Evolutionary conservation across 2,797 vertebrate species (phyloP).

Genomic region (Diplodus sargus): DNA sequence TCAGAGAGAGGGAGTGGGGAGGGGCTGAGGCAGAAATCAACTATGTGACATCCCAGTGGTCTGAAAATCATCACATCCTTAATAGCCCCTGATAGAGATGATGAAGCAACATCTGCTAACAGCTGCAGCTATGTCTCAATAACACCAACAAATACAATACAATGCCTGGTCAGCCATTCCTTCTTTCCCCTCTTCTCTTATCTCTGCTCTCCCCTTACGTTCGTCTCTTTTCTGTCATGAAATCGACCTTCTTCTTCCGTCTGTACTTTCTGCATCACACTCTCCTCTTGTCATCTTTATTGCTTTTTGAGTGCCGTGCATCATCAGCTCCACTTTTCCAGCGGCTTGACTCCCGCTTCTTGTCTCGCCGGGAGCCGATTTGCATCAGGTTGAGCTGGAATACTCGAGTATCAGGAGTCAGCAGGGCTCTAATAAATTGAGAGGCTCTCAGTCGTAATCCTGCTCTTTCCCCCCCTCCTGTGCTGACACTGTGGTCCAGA

Average conservation of each 20-base stretch:
- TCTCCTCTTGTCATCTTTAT: slow-evolving; percentile 17
- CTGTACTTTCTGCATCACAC: slow-evolving; percentile 18
- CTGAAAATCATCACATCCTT: slow-evolving; percentile 59
- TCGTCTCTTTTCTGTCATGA: slow-evolving; percentile 5
- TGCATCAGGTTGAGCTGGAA: slow-evolving; percentile 53
- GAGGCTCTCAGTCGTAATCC: slow-evolving; percentile 65
- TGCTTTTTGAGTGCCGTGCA: slow-evolving; percentile 36
- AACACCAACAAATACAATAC: slow-evolving; percentile 41
- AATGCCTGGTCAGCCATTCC: slow-evolving; percentile 20
- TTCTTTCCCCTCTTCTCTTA: slow-evolving; percentile 6
- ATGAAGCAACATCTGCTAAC: slow-evolving; percentile 63
- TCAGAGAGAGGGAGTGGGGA: slow-evolving; percentile 2
- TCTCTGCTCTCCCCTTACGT: not conserved
- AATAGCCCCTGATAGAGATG: slow-evolving; percentile 53
- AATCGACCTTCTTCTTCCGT: slow-evolving; percentile 4
- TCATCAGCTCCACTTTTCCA: slow-evolving; percentile 16
- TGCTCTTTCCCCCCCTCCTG: slow-evolving; percentile 41
- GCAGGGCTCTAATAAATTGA: slow-evolving; percentile 66
- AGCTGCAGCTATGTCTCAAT: slow-evolving; percentile 30
- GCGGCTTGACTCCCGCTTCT: not conserved
- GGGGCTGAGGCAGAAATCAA: slow-evolving; percentile 42
- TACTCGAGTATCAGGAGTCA: slow-evolving; percentile 54
- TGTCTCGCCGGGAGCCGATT: slow-evolving; percentile 39
- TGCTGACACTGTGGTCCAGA: slow-evolving; percentile 67
- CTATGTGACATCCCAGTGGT: slow-evolving; percentile 51